These are phyloP conservation scores for Labeo catla DNA, from an alignment of 2,113 vertebrate species.

Conservation along the genomic window DNA sequence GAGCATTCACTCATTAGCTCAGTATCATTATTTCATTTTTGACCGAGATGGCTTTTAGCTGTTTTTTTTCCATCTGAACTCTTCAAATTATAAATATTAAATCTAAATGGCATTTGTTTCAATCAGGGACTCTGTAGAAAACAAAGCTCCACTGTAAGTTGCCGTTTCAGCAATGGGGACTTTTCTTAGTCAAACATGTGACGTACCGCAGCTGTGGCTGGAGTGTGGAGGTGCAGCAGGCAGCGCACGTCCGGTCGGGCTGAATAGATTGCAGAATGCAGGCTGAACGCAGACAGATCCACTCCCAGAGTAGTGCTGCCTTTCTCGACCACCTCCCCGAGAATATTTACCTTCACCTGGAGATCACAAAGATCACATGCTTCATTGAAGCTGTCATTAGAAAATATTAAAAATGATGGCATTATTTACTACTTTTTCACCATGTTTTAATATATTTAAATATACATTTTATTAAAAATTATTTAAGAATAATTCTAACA, in stretches of 20 bases:
- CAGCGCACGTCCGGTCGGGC: conserved; percentile 89
- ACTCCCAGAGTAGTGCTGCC: conserved; percentile 88
- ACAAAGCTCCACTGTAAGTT: not conserved
- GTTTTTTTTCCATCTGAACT: too few species aligned
- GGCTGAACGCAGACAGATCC: conserved; percentile 83
- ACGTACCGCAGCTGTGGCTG: conserved; percentile 88
- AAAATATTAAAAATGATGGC: not conserved
- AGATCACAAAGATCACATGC: not conserved
- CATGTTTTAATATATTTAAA: not conserved
- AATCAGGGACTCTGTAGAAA: not conserved
- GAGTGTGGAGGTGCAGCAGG: conserved; percentile 89
- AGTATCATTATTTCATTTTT: too few species aligned
- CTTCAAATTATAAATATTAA: not conserved
- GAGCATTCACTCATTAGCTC: too few species aligned
- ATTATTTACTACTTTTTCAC: not conserved
- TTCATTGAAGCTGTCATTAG: too few species aligned
- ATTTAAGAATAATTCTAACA: too few species aligned
- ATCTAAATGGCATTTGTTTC: not conserved
- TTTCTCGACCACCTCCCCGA: conserved; percentile 91
- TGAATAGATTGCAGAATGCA: conserved; percentile 93
- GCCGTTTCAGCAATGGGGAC: not conserved
- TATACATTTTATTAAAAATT: not conserved
- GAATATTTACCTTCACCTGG: conserved; percentile 95
- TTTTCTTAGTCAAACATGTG: not conserved
- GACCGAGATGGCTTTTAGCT: too few species aligned